Evolutionary conservation across 2,888 invertebrate genomes (phyloP), one percentile per base, ranked within the genome.

Genomic region (Belgica antarctica): DNA sequence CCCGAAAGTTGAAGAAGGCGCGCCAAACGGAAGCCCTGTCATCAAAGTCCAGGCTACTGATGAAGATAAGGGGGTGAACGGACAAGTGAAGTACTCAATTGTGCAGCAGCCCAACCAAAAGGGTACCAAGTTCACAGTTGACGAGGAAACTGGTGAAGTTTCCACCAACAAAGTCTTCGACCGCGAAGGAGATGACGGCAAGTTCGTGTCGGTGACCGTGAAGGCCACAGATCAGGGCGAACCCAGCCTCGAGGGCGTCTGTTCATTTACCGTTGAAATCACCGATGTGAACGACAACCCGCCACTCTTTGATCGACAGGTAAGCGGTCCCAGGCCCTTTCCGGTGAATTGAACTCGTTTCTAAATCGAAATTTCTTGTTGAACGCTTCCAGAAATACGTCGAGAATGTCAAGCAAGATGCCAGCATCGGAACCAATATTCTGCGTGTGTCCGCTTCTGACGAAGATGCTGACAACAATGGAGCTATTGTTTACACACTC

Each of bases 191-290:
- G 96, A 97, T 75, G 95, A 95, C 78, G 95, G 95, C 7, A 94
- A 95, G 81, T 95, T 95, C 80, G 96, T 96, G 4, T 94, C 94
- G 0, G 94, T 96, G 3, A 97, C 96, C 0, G 94, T 97, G 0
- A 96, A 97, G 81, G 99, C 97, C 3, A 96, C 96, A 0, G 99
- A 99, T 85, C 93, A 96, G 78, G 99, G 97, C n/a, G 94, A 94
- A 78, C 96, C 97, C 1, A 94, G 95, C 0, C 81, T 99, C 74
- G 97, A 97, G 81, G 96, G 97, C 25, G 96, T 97, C 73, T 99
- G 99, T 80, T 97, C 97, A 5, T 98, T 99, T 79, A 96, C 95
- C 15, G 96, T 96, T 61, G 96, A 96, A 83, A 95, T 98, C 69
- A 94, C 94, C 1, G 98, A 98, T 79, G 94, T 96, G 57, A 99